A percentile compares a stretch with the other conserved stretches of the same genome.
Evolutionary conservation across 2,113 vertebrate genomes (phyloP).

Genomic region (Dromaius novaehollandiae): DNA sequence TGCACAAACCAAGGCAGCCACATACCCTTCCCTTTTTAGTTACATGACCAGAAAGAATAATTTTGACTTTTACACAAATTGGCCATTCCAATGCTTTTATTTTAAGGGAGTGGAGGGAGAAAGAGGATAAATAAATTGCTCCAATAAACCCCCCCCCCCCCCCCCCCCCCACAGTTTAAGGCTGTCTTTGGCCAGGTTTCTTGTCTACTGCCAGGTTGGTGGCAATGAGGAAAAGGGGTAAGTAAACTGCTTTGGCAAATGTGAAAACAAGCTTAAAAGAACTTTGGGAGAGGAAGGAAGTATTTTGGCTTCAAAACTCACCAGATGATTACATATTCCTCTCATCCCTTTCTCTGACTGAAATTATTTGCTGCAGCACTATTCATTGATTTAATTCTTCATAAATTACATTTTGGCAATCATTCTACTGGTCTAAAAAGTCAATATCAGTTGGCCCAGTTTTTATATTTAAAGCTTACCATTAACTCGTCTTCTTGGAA

Average conservation of each 20-base stretch:
- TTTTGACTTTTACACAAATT: background rate
- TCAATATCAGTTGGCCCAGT: background rate
- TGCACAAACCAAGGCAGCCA: background rate
- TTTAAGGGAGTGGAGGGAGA: background rate
- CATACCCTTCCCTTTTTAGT: background rate
- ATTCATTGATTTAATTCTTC: constrained; percentile 20
- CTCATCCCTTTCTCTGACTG: background rate
- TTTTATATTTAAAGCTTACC: background rate
- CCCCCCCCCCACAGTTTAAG: background rate
- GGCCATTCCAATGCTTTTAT: background rate
- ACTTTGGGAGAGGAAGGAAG: accelerated
- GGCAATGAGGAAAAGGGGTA: background rate
- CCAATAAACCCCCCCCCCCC: background rate
- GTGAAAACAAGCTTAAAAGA: background rate
- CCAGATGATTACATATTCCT: background rate
- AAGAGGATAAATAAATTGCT: background rate
- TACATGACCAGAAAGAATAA: background rate
- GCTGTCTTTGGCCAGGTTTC: background rate
- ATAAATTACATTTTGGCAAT: background rate
- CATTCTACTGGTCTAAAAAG: background rate
- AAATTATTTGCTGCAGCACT: background rate
- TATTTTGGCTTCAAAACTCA: background rate
- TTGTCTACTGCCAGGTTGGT: background rate
- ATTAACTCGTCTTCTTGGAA: background rate
- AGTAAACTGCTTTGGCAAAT: background rate